Percentiles rank a stretch among this genome's conserved stretches.
Evolutionary conservation across 2,113 vertebrate genomes (phyloP).

Genomic region (Saccopteryx leptura): DNA sequence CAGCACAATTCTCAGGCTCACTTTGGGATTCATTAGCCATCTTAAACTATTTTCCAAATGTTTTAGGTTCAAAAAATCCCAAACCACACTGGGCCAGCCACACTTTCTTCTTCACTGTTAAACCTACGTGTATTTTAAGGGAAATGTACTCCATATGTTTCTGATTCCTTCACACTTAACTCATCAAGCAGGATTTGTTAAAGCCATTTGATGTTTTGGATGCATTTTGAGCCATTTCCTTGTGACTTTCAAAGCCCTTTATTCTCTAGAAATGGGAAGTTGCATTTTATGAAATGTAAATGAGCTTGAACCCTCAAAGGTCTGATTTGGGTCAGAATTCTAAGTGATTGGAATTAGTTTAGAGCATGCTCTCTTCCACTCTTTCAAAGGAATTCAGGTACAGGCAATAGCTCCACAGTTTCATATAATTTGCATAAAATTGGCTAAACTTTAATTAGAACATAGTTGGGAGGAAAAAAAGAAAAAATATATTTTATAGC

Average conservation of each 20-base stretch:
- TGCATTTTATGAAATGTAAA: conserved; percentile 76
- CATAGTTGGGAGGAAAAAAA: neutral
- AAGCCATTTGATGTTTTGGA: conserved; percentile 73
- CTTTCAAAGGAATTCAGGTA: neutral
- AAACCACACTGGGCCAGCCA: conserved; percentile 46
- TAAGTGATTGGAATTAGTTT: conserved; percentile 58
- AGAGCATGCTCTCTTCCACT: neutral
- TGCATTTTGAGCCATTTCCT: conserved; percentile 64
- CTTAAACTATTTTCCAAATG: conserved; percentile 72
- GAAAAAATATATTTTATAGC: neutral
- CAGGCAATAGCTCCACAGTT: conserved; percentile 5
- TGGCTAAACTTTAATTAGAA: conserved; percentile 43
- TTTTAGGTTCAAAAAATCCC: conserved; percentile 60
- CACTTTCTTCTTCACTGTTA: conserved; percentile 60
- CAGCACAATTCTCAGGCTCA: neutral
- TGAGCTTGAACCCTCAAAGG: conserved; percentile 61
- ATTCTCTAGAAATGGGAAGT: conserved; percentile 77
- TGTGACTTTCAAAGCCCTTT: conserved; percentile 69
- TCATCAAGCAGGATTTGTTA: conserved; percentile 74
- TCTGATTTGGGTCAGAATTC: conserved; percentile 73
- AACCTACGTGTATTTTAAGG: conserved; percentile 75
- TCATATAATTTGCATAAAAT: conserved; percentile 36
- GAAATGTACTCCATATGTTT: conserved; percentile 77
- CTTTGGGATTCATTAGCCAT: conserved; percentile 56
- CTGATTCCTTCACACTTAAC: conserved; percentile 76